Percentiles rank a stretch among this genome's conserved stretches.
These are phyloP conservation scores for Agrochola macilenta DNA, from an alignment of 2,888 invertebrate species.

Conservation along the genomic window DNA sequence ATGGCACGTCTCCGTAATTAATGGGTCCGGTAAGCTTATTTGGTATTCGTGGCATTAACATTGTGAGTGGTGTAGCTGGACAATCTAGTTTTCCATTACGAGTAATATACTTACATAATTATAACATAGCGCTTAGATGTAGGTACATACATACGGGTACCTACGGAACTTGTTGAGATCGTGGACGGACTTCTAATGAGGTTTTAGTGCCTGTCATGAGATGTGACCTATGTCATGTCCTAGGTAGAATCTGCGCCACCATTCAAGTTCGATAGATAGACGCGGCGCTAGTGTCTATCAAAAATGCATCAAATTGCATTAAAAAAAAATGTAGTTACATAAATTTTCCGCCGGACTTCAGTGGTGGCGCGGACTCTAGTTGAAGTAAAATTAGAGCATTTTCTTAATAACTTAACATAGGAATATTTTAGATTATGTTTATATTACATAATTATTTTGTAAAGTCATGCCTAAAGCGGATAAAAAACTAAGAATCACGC, in stretches of 20 bases:
- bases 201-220: slow-evolving; percentile 5
- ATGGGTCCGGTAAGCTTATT: slow-evolving; percentile 71
- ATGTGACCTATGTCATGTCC: slow-evolving; percentile 40
- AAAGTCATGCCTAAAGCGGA: too few species aligned
- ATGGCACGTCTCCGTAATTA: slow-evolving; percentile 69
- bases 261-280: too few species aligned
- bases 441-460: too few species aligned
- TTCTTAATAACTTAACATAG: too few species aligned
- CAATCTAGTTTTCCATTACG: slow-evolving; percentile 75
- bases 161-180: slow-evolving; percentile 45
- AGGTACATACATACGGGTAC: slow-evolving; percentile 14
- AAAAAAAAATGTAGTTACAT: too few species aligned
- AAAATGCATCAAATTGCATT: too few species aligned
- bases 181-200: slow-evolving; percentile 56
- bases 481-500: too few species aligned
- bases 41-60: slow-evolving; percentile 74
- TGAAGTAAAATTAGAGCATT: slow-evolving; percentile 28
- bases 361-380: neutral
- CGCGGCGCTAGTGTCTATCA: too few species aligned
- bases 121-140: slow-evolving; percentile 55
- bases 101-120: slow-evolving; percentile 57
- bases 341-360: too few species aligned
- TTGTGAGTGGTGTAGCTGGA: slow-evolving; percentile 70
- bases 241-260: neutral
- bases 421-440: too few species aligned